Evolutionary conservation across 53 echinoderm and acorn worm species (phyloP).

Genomic region (Astropecten irregularis): DNA sequence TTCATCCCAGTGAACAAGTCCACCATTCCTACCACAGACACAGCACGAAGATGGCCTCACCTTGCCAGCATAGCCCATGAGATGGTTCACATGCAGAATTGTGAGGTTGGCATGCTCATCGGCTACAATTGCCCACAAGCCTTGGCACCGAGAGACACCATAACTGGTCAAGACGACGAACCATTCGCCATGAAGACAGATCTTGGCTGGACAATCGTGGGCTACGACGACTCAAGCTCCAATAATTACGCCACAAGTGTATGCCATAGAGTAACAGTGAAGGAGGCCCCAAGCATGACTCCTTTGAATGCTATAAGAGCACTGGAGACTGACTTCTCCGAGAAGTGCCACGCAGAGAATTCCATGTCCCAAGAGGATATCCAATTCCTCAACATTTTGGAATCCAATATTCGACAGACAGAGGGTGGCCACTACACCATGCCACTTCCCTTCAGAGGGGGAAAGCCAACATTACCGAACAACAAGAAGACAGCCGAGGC

Average conservation of each 20-base stretch:
- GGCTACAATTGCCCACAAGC: conserved; percentile 59
- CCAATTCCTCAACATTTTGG: conserved; percentile 58
- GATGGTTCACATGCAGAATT: conserved; percentile 40
- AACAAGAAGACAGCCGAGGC: conserved; percentile 45
- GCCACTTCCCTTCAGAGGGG: conserved; percentile 56
- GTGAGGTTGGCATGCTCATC: conserved; percentile 51
- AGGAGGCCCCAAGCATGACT: conserved; percentile 46
- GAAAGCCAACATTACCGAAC: conserved; percentile 40
- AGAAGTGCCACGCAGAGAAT: background rate
- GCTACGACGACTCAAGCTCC: background rate
- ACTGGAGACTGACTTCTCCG: conserved; percentile 61
- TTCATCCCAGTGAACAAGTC: conserved; percentile 44
- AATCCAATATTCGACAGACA: conserved; percentile 16
- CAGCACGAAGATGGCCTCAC: conserved; percentile 31
- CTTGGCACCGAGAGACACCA: conserved; percentile 37
- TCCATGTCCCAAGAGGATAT: conserved; percentile 54
- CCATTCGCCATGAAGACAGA: conserved; percentile 53
- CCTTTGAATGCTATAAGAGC: conserved; percentile 28
- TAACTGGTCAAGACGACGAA: conserved; percentile 35
- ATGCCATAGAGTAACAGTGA: conserved; percentile 24
- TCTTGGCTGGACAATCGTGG: conserved; percentile 69
- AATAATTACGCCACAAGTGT: conserved; percentile 21
- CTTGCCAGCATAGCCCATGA: conserved; percentile 16
- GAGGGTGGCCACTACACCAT: conserved; percentile 59
- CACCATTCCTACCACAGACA: conserved; percentile 39